phyloP scores from a whole-genome alignment of 1,140 invertebrate genomes.

The Drosophila nikananu region DNA sequence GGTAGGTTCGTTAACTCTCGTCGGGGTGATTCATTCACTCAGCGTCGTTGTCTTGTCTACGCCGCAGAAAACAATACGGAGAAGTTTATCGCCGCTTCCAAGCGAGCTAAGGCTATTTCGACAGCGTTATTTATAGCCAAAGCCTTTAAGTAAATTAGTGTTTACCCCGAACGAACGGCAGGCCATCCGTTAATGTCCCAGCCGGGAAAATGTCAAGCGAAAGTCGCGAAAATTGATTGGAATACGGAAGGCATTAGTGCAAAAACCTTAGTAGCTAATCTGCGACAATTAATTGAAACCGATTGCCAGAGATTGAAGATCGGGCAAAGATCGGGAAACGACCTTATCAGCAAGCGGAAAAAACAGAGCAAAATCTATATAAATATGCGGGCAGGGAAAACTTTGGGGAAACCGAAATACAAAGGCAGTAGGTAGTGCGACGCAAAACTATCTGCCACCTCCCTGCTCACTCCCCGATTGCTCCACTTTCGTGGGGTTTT shows the following conservation, averaged over 20 bases:
- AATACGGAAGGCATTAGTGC: slow-evolving; percentile 38
- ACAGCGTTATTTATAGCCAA: slow-evolving; percentile 49
- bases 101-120: slow-evolving; percentile 45
- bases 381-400: slow-evolving; percentile 15
- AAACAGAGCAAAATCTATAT: slow-evolving; percentile 19
- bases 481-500: slow-evolving; percentile 19
- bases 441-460: slow-evolving; percentile 29
- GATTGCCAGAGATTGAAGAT: slow-evolving; percentile 39
- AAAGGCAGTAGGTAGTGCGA: slow-evolving; percentile 26
- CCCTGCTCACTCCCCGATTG: slow-evolving; percentile 40
- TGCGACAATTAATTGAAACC: slow-evolving; percentile 36
- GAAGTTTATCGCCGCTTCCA: slow-evolving; percentile 47
- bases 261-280: slow-evolving; percentile 24
- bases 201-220: slow-evolving; percentile 43
- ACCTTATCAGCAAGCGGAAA: slow-evolving; percentile 44
- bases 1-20: slow-evolving; percentile 50
- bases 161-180: slow-evolving; percentile 28
- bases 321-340: slow-evolving; percentile 28
- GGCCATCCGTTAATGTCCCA: slow-evolving; percentile 21
- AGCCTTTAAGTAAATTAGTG: slow-evolving; percentile 45
- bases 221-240: slow-evolving; percentile 44
- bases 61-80: slow-evolving; percentile 46
- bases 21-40: slow-evolving; percentile 38
- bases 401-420: slow-evolving; percentile 36
- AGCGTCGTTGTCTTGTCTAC: slow-evolving; percentile 45